Evolutionary conservation across 2,797 vertebrate species (phyloP), one percentile per base, ranked within the genome.

Genomic region (Myotis planiceps): DNA sequence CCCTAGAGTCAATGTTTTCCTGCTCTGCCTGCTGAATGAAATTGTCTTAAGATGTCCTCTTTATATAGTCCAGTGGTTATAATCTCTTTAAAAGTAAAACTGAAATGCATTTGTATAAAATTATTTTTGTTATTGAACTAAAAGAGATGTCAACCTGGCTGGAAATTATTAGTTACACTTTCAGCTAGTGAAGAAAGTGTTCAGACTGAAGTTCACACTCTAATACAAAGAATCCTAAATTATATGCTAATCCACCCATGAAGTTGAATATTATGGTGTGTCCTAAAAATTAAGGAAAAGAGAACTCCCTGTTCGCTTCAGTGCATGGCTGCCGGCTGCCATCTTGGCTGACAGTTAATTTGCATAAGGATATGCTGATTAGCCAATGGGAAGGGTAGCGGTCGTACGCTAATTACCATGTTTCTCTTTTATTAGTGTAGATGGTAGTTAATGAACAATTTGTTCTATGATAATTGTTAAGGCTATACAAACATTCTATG

Each of bases 81-180:
- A 47, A 53, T 65, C 19, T 82, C 25, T 69, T 63, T 78, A 47
- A 85, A 88, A 84, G 39, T 53, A 34, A 18, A 63, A 72, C 68
- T 51, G 37, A 95, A 74, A 95, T 60, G 1, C 29, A 75, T 71
- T 89, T 92, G 49, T 85, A 69, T 84, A 60, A 92, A 13, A 2
- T 79, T 82, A 10, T 51, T 13, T 94, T 53, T 83, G 29, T 65
- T 92, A 63, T 88, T 32, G 3, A 79, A 72, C 14, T 23, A 25
- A 89, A 84, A 74, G 27, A 60, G 9, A 53, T 45, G 21, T 55
- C 14, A 34, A 16, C 29, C 1, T 74, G 13, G 39, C 42, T 82
- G 85, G 63, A 93, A 91, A 76, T 66, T 60, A 88, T 60, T 85
- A 53, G 19, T 51, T 88, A 19, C 3, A 58, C 37, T 34, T 96